Percentiles rank a stretch among this genome's conserved stretches.
Evolutionary conservation across 2,888 invertebrate genomes (phyloP).

Genomic region (Orchesellides sinensis): DNA sequence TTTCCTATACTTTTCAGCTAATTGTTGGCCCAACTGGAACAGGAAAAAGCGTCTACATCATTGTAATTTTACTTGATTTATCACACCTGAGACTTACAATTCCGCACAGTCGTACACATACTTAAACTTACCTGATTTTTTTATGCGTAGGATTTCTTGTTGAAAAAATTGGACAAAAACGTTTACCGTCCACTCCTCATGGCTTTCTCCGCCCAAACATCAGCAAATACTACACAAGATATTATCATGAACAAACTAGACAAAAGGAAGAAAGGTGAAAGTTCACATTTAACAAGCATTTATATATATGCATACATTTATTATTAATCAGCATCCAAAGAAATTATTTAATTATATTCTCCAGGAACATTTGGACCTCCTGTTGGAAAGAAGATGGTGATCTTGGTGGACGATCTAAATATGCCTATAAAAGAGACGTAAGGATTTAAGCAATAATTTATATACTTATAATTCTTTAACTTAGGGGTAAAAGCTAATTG

Average conservation of each 20-base stretch:
- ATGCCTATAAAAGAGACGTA: constrained; percentile 91
- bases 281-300: constrained; percentile 29
- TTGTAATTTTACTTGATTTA: constrained; percentile 75
- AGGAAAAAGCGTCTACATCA: constrained; percentile 94
- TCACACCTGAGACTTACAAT: background rate
- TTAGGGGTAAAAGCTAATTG: background rate
- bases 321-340: too few relatives aligned
- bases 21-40: constrained; percentile 97
- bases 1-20: constrained; percentile 32
- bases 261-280: constrained; percentile 88
- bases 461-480: background rate
- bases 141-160: constrained; percentile 83
- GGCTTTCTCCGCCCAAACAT: constrained; percentile 95
- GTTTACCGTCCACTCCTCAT: constrained; percentile 90
- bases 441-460: background rate
- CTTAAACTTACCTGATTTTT: background rate
- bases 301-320: background rate
- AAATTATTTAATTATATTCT: constrained; percentile 24
- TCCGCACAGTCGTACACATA: background rate
- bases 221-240: constrained; percentile 95
- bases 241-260: constrained; percentile 96
- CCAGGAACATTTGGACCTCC: constrained; percentile 94
- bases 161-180: constrained; percentile 87
- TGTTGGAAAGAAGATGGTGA: constrained; percentile 90
- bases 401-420: constrained; percentile 97